These are phyloP conservation scores for Lissocephala sabroskyi DNA, from an alignment of 2,888 invertebrate genomes.

Conservation along the genomic window DNA sequence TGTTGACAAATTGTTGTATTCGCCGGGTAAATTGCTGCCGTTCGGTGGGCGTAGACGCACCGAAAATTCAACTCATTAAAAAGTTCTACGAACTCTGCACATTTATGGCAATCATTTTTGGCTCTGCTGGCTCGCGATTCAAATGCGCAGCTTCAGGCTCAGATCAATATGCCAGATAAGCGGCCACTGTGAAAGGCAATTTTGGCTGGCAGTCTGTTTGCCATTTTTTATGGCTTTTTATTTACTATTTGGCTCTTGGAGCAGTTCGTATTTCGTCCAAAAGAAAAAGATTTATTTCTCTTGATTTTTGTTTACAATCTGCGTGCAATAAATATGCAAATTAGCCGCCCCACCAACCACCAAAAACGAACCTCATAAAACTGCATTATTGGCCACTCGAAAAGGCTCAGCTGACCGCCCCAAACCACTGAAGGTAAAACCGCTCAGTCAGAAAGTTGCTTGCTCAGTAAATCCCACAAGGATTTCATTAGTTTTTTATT, in stretches of 20 bases:
- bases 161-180: slow-evolving; percentile 51
- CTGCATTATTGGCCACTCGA: slow-evolving; percentile 30
- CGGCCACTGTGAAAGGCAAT: not conserved
- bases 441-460: not conserved
- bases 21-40: not conserved
- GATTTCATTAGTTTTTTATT: too few relatives aligned
- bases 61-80: slow-evolving; percentile 51
- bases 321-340: slow-evolving; percentile 63
- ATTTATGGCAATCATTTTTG: too few relatives aligned
- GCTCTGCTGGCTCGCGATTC: too few relatives aligned
- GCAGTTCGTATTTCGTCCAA: too few relatives aligned
- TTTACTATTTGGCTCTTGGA: too few relatives aligned
- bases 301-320: slow-evolving; percentile 37
- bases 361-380: slow-evolving; percentile 32
- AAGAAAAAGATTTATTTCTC: slow-evolving; percentile 45
- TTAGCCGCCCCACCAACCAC: slow-evolving; percentile 19
- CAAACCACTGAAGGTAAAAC: not conserved
- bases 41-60: slow-evolving; percentile 12
- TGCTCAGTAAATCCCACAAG: not conserved
- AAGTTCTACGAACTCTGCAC: slow-evolving; percentile 17
- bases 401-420: not conserved
- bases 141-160: too few relatives aligned
- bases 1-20: slow-evolving; percentile 46
- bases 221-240: slow-evolving; percentile 11
- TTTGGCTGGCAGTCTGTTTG: not conserved